These are phyloP conservation scores for Chlamydotis undulata DNA, from an alignment of 2,113 vertebrate genomes.

Conservation along the genomic window DNA sequence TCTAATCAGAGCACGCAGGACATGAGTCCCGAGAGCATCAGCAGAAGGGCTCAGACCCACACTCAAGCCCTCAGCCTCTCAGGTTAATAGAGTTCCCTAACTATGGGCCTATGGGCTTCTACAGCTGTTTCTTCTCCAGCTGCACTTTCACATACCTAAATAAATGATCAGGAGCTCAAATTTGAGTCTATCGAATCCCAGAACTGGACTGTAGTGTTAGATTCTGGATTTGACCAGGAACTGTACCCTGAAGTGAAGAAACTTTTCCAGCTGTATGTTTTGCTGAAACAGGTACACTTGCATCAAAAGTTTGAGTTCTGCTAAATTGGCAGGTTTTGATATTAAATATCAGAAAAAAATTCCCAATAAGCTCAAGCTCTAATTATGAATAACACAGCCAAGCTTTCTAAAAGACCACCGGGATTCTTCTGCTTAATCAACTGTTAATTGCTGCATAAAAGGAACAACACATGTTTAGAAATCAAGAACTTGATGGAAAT, in stretches of 20 bases:
- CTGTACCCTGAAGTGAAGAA: neutral
- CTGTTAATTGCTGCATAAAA: neutral
- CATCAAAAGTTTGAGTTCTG: neutral
- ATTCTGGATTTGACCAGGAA: neutral
- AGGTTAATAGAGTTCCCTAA: neutral
- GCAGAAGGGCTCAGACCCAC: neutral
- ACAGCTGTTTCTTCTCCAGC: neutral
- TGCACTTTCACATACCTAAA: neutral
- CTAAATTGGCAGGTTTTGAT: neutral
- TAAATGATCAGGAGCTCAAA: neutral
- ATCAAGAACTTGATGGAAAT: neutral
- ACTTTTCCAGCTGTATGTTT: neutral
- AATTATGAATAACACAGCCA: neutral
- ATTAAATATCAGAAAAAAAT: constrained; percentile 1
- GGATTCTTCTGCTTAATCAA: neutral
- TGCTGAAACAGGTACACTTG: neutral
- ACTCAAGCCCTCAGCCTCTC: neutral
- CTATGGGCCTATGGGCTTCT: neutral
- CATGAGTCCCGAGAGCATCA: accelerated
- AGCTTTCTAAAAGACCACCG: neutral
- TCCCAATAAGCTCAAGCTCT: neutral
- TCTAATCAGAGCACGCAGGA: accelerated
- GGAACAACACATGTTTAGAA: neutral
- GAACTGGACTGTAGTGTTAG: neutral
- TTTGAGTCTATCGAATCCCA: neutral